Percentiles rank a stretch among this genome's conserved stretches.
Conservation (phyloP, 2,888 invertebrate genomes). For the Apamea anceps region DNA sequence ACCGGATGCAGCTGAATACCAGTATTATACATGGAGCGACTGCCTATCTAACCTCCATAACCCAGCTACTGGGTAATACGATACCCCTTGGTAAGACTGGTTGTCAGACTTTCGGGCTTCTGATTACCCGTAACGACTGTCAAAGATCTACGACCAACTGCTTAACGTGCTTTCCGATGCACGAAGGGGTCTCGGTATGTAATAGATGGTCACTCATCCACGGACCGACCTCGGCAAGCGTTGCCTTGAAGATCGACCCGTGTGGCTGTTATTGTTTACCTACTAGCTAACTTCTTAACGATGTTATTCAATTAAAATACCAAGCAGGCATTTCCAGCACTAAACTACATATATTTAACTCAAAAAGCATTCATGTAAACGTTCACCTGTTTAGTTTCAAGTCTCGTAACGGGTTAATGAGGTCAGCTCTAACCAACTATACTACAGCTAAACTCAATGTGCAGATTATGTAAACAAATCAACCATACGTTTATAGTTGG, state of each 20-base stretch:
- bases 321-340: neutral
- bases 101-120: too few species aligned
- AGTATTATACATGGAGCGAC: too few species aligned
- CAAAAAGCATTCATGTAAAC: slow-evolving; percentile 12
- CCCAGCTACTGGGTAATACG: too few species aligned
- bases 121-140: too few species aligned
- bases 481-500: neutral
- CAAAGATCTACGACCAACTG: too few species aligned
- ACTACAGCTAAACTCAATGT: neutral
- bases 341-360: neutral
- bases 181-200: too few species aligned
- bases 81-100: too few species aligned
- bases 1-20: too few species aligned
- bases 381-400: neutral
- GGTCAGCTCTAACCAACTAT: slow-evolving; percentile 20
- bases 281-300: neutral
- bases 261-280: neutral
- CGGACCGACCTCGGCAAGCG: too few species aligned
- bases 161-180: too few species aligned
- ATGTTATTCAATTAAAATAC: neutral
- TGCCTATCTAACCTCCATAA: too few species aligned
- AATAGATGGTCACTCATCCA: too few species aligned
- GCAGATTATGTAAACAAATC: slow-evolving; percentile 3
- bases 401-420: slow-evolving; percentile 25
- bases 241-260: neutral